These are phyloP conservation scores for Ametastegia equiseti DNA, from an alignment of 2,888 invertebrate species.

Conservation along the genomic window DNA sequence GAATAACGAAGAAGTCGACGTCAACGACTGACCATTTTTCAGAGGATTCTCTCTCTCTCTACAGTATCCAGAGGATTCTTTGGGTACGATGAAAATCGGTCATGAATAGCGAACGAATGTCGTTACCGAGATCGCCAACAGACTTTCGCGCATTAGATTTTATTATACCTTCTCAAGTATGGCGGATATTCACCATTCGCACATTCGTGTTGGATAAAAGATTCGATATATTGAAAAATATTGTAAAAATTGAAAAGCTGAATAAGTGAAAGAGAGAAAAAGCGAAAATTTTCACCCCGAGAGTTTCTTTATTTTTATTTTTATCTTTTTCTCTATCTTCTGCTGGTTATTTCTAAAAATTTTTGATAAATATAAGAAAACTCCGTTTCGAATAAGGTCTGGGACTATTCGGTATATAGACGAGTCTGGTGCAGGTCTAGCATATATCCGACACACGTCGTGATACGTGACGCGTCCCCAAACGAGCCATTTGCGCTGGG, in stretches of 20 bases:
- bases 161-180: slow-evolving; percentile 6
- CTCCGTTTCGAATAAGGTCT: neutral
- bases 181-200: slow-evolving; percentile 8
- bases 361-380: neutral
- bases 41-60: no score
- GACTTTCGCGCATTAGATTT: slow-evolving; percentile 28
- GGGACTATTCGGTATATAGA: slow-evolving; percentile 9
- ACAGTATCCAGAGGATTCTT: slow-evolving; percentile 27
- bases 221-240: neutral
- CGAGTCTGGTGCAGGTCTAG: neutral
- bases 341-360: neutral
- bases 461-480: slow-evolving; percentile 62
- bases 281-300: no score
- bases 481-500: slow-evolving; percentile 65
- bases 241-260: neutral
- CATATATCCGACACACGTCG: slow-evolving; percentile 64
- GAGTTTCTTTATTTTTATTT: no score
- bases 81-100: slow-evolving; percentile 37
- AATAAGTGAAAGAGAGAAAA: neutral
- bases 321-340: neutral
- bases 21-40: slow-evolving; percentile 39
- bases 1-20: slow-evolving; percentile 35
- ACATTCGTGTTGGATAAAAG: neutral
- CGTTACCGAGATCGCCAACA: slow-evolving; percentile 24
- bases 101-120: slow-evolving; percentile 43